Percentiles rank a stretch among this genome's conserved stretches.
Evolutionary conservation across 1,140 invertebrate genomes (phyloP).

Genomic region (Micrasema minimum): DNA sequence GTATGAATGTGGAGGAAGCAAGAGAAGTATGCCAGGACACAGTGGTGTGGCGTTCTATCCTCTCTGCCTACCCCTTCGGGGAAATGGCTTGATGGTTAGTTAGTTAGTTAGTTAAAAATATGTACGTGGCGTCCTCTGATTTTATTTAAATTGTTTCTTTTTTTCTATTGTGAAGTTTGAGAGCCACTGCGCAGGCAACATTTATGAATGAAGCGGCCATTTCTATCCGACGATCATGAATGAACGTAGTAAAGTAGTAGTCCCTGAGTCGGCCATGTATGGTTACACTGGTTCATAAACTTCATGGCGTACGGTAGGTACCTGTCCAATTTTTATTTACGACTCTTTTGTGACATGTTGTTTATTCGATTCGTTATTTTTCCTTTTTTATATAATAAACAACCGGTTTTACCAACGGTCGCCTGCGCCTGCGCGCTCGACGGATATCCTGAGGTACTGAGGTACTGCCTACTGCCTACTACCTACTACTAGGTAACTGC

Average conservation of each 20-base stretch:
- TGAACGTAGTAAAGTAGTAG: conserved; percentile 46
- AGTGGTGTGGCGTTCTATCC: too few species aligned
- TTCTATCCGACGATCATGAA: conserved; percentile 36
- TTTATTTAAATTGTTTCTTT: too few species aligned
- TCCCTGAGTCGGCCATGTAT: conserved; percentile 24
- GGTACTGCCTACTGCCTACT: too few species aligned
- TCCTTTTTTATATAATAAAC: conserved; percentile 14
- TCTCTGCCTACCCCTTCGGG: too few species aligned
- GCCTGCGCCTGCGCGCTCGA: conserved; percentile 1
- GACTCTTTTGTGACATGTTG: conserved; percentile 29
- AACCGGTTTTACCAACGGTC: conserved; percentile 23
- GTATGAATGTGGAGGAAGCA: too few species aligned
- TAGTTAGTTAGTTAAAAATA: too few species aligned
- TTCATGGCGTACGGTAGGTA: conserved; percentile 16
- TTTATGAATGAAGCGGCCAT: conserved; percentile 43
- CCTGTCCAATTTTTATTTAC: conserved; percentile 40
- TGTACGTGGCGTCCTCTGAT: too few species aligned
- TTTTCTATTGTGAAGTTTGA: conserved; percentile 28
- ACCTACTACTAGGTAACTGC: background rate
- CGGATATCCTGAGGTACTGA: conserved; percentile 27
- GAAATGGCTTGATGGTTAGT: too few species aligned
- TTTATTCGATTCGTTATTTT: conserved; percentile 33
- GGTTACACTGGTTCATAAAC: conserved; percentile 31
- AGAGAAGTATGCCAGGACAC: too few species aligned
- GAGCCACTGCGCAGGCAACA: conserved; percentile 17